Evolutionary conservation across 2,888 invertebrate species (phyloP), one percentile per base, ranked within the genome.

Genomic region (Ganaspis brasiliensis): DNA sequence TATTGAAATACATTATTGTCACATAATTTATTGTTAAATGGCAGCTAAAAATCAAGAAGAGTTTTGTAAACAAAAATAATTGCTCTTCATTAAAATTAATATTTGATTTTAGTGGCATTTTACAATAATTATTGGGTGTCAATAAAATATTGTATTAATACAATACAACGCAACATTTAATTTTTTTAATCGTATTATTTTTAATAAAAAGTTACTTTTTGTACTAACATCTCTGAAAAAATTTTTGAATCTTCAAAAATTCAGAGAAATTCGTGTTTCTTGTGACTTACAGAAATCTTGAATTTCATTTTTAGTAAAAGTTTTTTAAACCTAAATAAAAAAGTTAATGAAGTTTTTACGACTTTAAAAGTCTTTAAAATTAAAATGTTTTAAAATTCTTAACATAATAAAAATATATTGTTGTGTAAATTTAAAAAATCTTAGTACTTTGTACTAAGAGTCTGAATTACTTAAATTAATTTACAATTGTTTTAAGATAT

Each of bases 121-220:
- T 14, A 35, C 57, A 61, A 31, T 52, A 24, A 21, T 26, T 63
- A 24, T 56, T 73, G 61, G 35, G n/a, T 59, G 19, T 45, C 19
- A 71, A 61, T 63, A 78, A 76, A 77, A 72, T 37, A 78, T 76
- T 77, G 74, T 52, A 67, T 67, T 67, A 49, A 52, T 67, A 40
- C 67, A 67, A 52, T 31, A 63, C 52, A 21, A 67, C 26, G 24
- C 49, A 0, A n/a, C n/a, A 45, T 14, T 45, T 45, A 5, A 8
- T 0, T 49, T 49, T 16, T 49, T 49, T 5, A 5, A 12, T 63
- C 31, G 59, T 49, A 40, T 52, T 56, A 40, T 21, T 16, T 21
- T 74, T 31, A 40, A 67, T 55, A 35, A 14, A 56, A 67, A 31
- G 45, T 49, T 59, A n/a, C n/a, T n/a, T 24, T 9, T 67, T n/a